phyloP scores from a whole-genome alignment of 2,888 invertebrate species.

The Drosophila suboccidentalis region DNA sequence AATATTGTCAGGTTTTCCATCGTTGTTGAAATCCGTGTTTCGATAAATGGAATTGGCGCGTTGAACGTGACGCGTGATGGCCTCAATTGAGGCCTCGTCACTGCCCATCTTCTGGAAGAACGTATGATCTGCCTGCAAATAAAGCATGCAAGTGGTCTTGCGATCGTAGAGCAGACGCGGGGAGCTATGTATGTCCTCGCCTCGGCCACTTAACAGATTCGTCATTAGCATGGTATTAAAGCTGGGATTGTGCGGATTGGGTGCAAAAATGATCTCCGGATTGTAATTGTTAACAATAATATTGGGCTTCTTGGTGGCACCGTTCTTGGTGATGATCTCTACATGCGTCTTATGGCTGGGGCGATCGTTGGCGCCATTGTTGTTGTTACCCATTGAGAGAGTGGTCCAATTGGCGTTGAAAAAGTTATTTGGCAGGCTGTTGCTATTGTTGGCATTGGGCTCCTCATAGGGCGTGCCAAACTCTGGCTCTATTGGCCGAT shows the following conservation, averaged over 20 bases:
- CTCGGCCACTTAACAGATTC: slow-evolving; percentile 80
- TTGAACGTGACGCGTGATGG: slow-evolving; percentile 97
- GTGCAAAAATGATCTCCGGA: slow-evolving; percentile 85
- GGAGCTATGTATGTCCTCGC: slow-evolving; percentile 70
- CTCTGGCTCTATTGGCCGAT: slow-evolving; percentile 75
- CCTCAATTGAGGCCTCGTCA: slow-evolving; percentile 97
- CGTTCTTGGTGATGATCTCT: slow-evolving; percentile 89
- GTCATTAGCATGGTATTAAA: slow-evolving; percentile 84
- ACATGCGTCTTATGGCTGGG: slow-evolving; percentile 90
- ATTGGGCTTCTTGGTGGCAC: slow-evolving; percentile 88
- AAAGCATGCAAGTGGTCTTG: slow-evolving; percentile 97
- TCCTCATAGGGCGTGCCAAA: slow-evolving; percentile 76
- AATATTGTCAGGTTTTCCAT: slow-evolving; percentile 96
- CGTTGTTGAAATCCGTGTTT: slow-evolving; percentile 96
- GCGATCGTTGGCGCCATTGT: slow-evolving; percentile 79
- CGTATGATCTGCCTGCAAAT: slow-evolving; percentile 98
- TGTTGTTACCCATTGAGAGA: slow-evolving; percentile 65
- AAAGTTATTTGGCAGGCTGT: slow-evolving; percentile 79
- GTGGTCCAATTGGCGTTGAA: slow-evolving; percentile 84
- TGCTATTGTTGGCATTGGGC: slow-evolving; percentile 54
- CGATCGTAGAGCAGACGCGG: slow-evolving; percentile 88
- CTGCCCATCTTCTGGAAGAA: slow-evolving; percentile 97
- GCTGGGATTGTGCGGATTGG: slow-evolving; percentile 83
- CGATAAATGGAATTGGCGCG: slow-evolving; percentile 95
- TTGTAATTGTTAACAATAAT: slow-evolving; percentile 88